These are phyloP conservation scores for Melierax canorus DNA, from an alignment of 2,113 vertebrate genomes.

Conservation along the genomic window DNA sequence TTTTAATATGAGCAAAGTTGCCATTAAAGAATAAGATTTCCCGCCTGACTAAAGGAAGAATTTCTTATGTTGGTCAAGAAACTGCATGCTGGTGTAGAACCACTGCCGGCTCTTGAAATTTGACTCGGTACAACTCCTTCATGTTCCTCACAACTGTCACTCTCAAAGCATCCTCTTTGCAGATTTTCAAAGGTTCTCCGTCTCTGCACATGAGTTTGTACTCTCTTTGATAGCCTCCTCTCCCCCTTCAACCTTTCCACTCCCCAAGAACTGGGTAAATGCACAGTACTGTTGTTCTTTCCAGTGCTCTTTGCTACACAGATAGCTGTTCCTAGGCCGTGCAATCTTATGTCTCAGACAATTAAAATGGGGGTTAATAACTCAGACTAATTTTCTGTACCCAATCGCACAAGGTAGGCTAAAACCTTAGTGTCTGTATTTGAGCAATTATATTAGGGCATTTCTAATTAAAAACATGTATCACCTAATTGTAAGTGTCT, in stretches of 20 bases:
- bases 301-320: neutral
- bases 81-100: neutral
- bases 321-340: neutral
- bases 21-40: neutral
- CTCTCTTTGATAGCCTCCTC: neutral
- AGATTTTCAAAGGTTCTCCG: neutral
- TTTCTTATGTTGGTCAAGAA: neutral
- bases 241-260: neutral
- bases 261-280: neutral
- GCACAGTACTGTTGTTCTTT: neutral
- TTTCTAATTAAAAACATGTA: neutral
- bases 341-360: neutral
- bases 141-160: neutral
- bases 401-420: neutral
- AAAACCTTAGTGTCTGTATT: neutral
- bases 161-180: neutral
- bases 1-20: neutral
- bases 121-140: neutral
- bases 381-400: neutral
- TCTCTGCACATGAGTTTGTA: neutral
- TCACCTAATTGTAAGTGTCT: neutral
- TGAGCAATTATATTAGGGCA: neutral
- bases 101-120: neutral
- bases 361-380: neutral
- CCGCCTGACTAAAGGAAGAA: neutral